A percentile compares a stretch with the other conserved stretches of the same genome.
These are phyloP conservation scores for Pagetopsis macropterus DNA, from an alignment of 2,797 vertebrate genomes.

Conservation along the genomic window DNA sequence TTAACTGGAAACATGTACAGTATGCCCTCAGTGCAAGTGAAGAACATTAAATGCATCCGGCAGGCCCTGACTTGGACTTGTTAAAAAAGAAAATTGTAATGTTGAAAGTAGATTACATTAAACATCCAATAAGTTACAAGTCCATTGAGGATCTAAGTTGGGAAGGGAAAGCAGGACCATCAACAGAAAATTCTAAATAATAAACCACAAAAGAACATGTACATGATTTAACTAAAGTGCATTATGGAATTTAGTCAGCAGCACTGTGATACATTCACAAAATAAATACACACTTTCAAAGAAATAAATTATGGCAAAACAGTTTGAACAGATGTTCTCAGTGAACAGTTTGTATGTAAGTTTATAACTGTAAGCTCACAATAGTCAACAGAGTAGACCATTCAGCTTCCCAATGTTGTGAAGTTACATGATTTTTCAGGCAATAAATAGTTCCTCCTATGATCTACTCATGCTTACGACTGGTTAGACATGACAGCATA, in stretches of 20 bases:
- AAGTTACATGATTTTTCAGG: slow-evolving; percentile 47
- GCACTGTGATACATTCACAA: slow-evolving; percentile 94
- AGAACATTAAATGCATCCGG: slow-evolving; percentile 67
- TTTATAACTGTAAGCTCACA: slow-evolving; percentile 48
- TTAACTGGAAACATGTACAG: slow-evolving; percentile 78
- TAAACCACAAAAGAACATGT: slow-evolving; percentile 80
- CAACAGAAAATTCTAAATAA: slow-evolving; percentile 55
- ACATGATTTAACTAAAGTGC: slow-evolving; percentile 91
- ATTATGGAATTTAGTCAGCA: slow-evolving; percentile 94
- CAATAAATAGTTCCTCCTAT: slow-evolving; percentile 66
- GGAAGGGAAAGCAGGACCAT: slow-evolving; percentile 63
- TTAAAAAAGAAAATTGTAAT: slow-evolving; percentile 68
- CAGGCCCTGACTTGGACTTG: slow-evolving; percentile 58
- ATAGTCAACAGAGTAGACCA: slow-evolving; percentile 40
- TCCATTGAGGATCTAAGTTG: slow-evolving; percentile 56
- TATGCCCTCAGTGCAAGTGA: slow-evolving; percentile 80
- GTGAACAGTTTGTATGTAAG: slow-evolving; percentile 55
- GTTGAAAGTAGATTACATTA: slow-evolving; percentile 62
- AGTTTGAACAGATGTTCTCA: slow-evolving; percentile 57
- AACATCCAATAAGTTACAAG: slow-evolving; percentile 72
- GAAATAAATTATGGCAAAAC: slow-evolving; percentile 94
- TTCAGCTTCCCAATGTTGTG: slow-evolving; percentile 35
- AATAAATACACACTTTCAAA: slow-evolving; percentile 92
- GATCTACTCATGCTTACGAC: slow-evolving; percentile 36
- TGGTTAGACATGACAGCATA: slow-evolving; percentile 44